phyloP scores from a whole-genome alignment of 2,113 vertebrate genomes.

The Crotophaga sulcirostris region DNA sequence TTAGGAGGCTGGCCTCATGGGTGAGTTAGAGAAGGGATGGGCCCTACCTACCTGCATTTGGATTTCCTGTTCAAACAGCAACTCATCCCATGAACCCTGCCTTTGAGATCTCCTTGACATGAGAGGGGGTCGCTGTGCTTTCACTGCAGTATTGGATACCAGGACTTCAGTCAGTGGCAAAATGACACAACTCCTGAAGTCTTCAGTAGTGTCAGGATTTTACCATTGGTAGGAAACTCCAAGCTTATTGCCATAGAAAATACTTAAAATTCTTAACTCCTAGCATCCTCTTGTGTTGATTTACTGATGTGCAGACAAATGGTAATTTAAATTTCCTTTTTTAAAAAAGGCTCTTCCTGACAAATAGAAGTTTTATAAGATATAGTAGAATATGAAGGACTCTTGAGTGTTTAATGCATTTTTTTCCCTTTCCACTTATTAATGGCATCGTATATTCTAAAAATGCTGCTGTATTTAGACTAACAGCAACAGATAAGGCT shows the following conservation, averaged over 20 bases:
- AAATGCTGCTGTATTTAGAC: slow-evolving; percentile 69
- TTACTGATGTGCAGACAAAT: slow-evolving; percentile 20
- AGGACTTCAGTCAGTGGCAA: neutral
- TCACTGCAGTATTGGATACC: neutral
- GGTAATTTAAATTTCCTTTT: neutral
- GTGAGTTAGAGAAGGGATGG: neutral
- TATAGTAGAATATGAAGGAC: slow-evolving; percentile 36
- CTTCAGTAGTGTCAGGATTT: neutral
- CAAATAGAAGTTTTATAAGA: neutral
- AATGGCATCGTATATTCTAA: slow-evolving; percentile 60
- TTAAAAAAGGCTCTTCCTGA: neutral
- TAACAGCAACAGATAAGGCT: slow-evolving; percentile 63
- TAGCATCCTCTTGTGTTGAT: slow-evolving; percentile 28
- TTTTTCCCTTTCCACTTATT: slow-evolving; percentile 26
- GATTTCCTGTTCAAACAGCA: neutral
- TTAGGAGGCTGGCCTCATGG: neutral
- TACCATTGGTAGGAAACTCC: neutral
- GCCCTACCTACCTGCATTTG: neutral
- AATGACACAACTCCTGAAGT: neutral
- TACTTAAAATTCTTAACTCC: neutral
- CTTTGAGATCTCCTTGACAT: neutral
- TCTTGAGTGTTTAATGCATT: slow-evolving; percentile 6
- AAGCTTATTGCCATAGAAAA: neutral
- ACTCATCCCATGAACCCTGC: neutral
- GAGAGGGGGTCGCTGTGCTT: neutral